A percentile compares a stretch with the other conserved stretches of the same genome.
These are phyloP conservation scores for Eulithis testata DNA, from an alignment of 2,888 invertebrate genomes.

Conservation along the genomic window DNA sequence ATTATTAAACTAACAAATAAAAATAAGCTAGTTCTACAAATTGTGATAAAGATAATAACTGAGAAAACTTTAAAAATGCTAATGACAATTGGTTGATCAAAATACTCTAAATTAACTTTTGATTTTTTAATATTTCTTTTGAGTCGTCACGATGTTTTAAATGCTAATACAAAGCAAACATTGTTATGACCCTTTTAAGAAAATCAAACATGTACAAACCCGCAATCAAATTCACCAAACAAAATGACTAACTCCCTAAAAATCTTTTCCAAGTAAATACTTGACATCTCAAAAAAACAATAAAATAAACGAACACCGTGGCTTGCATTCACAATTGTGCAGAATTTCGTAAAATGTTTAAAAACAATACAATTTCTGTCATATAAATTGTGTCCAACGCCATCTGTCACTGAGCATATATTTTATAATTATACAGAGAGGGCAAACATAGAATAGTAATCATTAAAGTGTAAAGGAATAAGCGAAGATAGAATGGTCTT, in stretches of 20 bases:
- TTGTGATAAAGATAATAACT: too few relatives aligned
- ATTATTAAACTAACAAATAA: too few relatives aligned
- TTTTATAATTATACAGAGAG: slow-evolving; percentile 75
- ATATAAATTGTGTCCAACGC: slow-evolving; percentile 68
- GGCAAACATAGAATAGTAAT: slow-evolving; percentile 59
- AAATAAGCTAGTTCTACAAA: too few relatives aligned
- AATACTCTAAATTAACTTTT: neutral
- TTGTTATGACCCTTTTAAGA: slow-evolving; percentile 25
- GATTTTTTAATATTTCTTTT: neutral
- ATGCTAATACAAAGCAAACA: slow-evolving; percentile 4
- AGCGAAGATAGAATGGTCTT: slow-evolving; percentile 16
- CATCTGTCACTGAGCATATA: slow-evolving; percentile 71
- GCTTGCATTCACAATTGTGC: slow-evolving; percentile 70
- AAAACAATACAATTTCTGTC: slow-evolving; percentile 74
- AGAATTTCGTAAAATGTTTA: slow-evolving; percentile 70
- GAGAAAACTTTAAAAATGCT: too few relatives aligned
- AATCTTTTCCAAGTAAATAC: slow-evolving; percentile 76
- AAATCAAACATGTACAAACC: slow-evolving; percentile 31
- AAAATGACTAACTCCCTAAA: slow-evolving; percentile 75
- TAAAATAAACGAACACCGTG: slow-evolving; percentile 68
- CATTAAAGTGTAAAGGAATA: slow-evolving; percentile 21
- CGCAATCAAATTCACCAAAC: slow-evolving; percentile 44
- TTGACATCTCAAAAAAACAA: slow-evolving; percentile 65
- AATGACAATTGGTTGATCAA: too few relatives aligned
- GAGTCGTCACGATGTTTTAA: slow-evolving; percentile 10